Percentiles rank a stretch among this genome's conserved stretches.
Conservation (phyloP, 2,797 vertebrate genomes). For the Neosilurus hyrtlii region DNA sequence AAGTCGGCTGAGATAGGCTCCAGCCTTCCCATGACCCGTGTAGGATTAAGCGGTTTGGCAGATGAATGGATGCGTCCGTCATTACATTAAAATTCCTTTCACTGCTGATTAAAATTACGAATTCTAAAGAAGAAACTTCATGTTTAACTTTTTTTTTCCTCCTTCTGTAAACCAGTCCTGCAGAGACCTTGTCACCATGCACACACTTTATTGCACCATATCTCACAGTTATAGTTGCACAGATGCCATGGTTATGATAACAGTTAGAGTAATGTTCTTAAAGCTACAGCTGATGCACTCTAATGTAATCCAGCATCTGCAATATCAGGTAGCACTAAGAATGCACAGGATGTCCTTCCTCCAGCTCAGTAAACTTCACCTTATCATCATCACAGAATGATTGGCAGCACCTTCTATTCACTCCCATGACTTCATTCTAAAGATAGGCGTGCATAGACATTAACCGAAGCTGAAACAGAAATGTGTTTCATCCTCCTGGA, state of each 20-base stretch:
- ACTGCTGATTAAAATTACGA: neutral
- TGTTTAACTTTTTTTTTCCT: neutral
- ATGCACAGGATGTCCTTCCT: neutral
- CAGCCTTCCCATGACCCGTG: too few relatives aligned
- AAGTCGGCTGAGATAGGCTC: too few relatives aligned
- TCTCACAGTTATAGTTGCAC: conserved; percentile 30
- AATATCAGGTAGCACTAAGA: conserved; percentile 5
- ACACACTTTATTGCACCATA: conserved; percentile 30
- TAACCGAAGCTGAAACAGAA: neutral
- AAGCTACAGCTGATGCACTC: conserved; percentile 28
- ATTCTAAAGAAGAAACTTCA: too few relatives aligned
- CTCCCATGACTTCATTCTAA: neutral
- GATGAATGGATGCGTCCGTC: neutral
- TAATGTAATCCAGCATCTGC: conserved; percentile 16
- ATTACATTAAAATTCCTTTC: neutral
- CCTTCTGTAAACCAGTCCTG: neutral
- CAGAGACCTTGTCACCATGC: conserved; percentile 9
- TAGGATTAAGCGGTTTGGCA: too few relatives aligned
- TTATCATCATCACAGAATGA: neutral
- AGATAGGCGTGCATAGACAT: neutral
- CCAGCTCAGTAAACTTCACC: neutral
- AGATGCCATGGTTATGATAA: conserved; percentile 28
- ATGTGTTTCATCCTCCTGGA: neutral
- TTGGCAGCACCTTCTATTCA: neutral
- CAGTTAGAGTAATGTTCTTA: conserved; percentile 7